Base-by-base conservation (phyloP, 2,113 vertebrate genomes). In the Sterrhoptilus dennistouni region DNA sequence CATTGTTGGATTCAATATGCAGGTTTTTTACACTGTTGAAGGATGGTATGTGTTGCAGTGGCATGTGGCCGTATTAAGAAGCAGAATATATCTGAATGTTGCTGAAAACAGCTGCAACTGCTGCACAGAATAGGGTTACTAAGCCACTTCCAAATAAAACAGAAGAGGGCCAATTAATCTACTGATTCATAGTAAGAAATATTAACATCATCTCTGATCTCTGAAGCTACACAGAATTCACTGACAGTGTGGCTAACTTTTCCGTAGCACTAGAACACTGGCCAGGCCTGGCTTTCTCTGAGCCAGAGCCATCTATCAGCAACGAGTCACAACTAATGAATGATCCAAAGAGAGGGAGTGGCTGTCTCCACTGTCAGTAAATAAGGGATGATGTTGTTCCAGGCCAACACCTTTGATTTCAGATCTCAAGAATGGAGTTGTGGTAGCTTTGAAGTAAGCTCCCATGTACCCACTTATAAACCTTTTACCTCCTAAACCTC, bases 321-420 rank as follows among this genome's bases (percentile, higher is more conserved):
- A 57, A 19, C 0, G 2, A 53, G 42, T 35, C 47, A 66, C 36
- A 82, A 20, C 11, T 5, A 29, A 54, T 0, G 2, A 35, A 28
- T 9, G 77, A 13, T 7, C 35, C 72, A 50, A 27, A 14, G 28
- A 10, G 5, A 42, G 16, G 0, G 5, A 50, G 47, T 7, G 33
- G 14, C 36, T 38, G 29, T 68, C 52, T 33, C 45, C 38, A 17
- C 38, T 50, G 35, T 12, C 83, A 53, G 65, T 22, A 57, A 78
- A 40, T 6, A n/a, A 50, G 6, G 54, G 40, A 22, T 4, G 19
- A 74, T 20, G 50, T 8, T 47, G 50, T 29, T 90, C 42, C 50
- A 45, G 54, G 11, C 33, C 59, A 69, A 28, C 4, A 69, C 9
- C 8, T 80, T 75, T 77, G 60, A 52, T 45, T 74, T 77, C 49